A percentile compares a stretch with the other conserved stretches of the same genome.
phyloP scores from a whole-genome alignment of 2,888 invertebrate species.

The Drosophila sordidapex region DNA sequence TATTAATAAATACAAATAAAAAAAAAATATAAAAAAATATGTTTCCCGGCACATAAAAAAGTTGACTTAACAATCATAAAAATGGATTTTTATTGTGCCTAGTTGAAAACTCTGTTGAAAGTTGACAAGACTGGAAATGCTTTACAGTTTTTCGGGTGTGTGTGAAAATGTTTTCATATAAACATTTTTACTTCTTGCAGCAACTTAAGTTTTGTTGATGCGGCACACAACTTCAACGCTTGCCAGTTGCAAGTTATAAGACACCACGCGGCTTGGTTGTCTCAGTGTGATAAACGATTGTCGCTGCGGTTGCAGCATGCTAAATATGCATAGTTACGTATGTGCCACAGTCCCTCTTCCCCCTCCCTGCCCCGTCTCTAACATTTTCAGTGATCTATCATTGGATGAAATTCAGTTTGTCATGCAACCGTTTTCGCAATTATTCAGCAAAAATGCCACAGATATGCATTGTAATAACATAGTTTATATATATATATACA shows the following conservation, averaged over 20 bases:
- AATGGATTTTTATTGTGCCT: background rate
- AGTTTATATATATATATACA: background rate
- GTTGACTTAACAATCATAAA: background rate
- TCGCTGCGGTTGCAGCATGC: slow-evolving; percentile 11
- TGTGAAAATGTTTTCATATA: background rate
- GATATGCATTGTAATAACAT: slow-evolving; percentile 19
- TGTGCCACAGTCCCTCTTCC: background rate
- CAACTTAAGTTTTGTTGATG: slow-evolving; percentile 9
- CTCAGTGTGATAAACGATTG: slow-evolving; percentile 30
- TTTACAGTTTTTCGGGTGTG: background rate
- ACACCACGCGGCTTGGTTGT: background rate
- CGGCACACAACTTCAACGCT: slow-evolving; percentile 7
- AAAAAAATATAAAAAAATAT: background rate
- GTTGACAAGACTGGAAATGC: background rate
- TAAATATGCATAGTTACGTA: slow-evolving; percentile 9
- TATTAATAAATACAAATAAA: background rate
- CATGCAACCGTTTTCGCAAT: slow-evolving; percentile 8
- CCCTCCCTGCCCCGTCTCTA: background rate
- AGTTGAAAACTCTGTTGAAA: background rate
- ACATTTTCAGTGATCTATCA: slow-evolving; percentile 1
- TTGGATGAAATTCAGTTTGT: slow-evolving; percentile 1
- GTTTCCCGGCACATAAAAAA: background rate
- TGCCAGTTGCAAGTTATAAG: slow-evolving; percentile 5
- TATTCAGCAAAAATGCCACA: slow-evolving; percentile 24
- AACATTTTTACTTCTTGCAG: background rate